Percentiles rank a stretch among this genome's conserved stretches.
Evolutionary conservation across 2,888 invertebrate species (phyloP).

Genomic region (Octonoba sinensis): DNA sequence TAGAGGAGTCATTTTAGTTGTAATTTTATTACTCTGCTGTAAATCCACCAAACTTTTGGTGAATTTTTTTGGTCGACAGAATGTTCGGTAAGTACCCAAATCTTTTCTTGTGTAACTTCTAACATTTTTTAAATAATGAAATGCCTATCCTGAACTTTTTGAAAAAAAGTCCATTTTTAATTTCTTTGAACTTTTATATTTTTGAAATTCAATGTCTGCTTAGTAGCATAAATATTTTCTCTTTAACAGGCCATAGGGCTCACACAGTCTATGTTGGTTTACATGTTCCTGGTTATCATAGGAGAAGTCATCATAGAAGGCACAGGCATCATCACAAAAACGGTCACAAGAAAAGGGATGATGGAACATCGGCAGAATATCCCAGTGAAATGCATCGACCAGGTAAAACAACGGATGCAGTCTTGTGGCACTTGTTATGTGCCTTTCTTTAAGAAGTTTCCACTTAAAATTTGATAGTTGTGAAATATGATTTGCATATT

Average conservation of each 20-base stretch:
- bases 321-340: constrained; percentile 73
- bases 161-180: too few relatives aligned
- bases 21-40: too few relatives aligned
- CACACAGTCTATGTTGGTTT: constrained; percentile 93
- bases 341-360: constrained; percentile 63
- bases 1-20: too few relatives aligned
- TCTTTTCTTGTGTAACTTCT: too few relatives aligned
- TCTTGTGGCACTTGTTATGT: not conserved
- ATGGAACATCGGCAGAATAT: constrained; percentile 62
- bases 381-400: constrained; percentile 59
- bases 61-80: too few relatives aligned
- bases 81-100: too few relatives aligned
- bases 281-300: constrained; percentile 84
- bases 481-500: not conserved
- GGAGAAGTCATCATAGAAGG: constrained; percentile 84
- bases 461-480: not conserved
- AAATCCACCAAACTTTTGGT: too few relatives aligned
- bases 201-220: too few relatives aligned
- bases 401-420: constrained; percentile 27
- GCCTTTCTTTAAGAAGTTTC: not conserved
- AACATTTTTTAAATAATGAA: too few relatives aligned
- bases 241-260: constrained; percentile 81
- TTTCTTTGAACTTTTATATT: too few relatives aligned
- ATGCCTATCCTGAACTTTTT: too few relatives aligned
- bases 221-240: too few relatives aligned